Evolutionary conservation across 2,888 invertebrate genomes (phyloP).

Genomic region (Sceliomorpha sp.): DNA sequence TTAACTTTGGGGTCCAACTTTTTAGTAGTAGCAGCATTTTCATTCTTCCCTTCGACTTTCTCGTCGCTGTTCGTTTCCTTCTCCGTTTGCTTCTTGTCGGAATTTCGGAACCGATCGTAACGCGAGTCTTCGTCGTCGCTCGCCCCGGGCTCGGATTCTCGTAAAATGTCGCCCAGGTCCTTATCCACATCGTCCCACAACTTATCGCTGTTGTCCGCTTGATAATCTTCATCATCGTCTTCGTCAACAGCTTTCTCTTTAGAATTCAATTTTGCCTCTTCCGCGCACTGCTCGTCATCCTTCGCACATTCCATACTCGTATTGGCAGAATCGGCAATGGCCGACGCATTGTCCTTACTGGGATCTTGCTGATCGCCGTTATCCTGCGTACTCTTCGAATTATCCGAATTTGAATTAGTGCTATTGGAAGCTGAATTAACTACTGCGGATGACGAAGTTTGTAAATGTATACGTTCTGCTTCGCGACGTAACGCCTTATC

Average conservation of each 20-base stretch:
- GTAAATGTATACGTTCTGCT: constrained; percentile 85
- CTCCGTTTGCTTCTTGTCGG: constrained; percentile 83
- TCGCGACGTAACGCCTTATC: constrained; percentile 87
- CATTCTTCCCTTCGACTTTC: constrained; percentile 76
- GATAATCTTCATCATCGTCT: constrained; percentile 77
- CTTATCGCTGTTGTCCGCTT: constrained; percentile 83
- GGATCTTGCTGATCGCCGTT: constrained; percentile 51
- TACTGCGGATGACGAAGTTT: constrained; percentile 69
- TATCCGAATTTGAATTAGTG: constrained; percentile 58
- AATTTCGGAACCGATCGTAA: constrained; percentile 85
- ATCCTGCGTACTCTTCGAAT: constrained; percentile 51
- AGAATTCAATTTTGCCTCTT: constrained; percentile 69
- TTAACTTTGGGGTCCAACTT: constrained; percentile 67
- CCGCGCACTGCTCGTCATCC: constrained; percentile 57
- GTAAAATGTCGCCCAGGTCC: constrained; percentile 88
- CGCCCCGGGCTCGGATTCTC: constrained; percentile 83
- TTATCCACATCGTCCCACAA: constrained; percentile 92
- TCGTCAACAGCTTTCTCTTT: constrained; percentile 71
- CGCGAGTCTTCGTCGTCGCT: constrained; percentile 86
- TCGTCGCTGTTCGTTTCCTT: constrained; percentile 80
- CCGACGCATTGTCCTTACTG: constrained; percentile 22
- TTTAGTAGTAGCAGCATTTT: constrained; percentile 70
- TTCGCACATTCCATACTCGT: constrained; percentile 76
- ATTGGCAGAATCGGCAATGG: constrained; percentile 28
- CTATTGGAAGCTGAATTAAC: constrained; percentile 59